Conservation (phyloP, 2,888 invertebrate species). For the Neocrepidodera transversa region DNA sequence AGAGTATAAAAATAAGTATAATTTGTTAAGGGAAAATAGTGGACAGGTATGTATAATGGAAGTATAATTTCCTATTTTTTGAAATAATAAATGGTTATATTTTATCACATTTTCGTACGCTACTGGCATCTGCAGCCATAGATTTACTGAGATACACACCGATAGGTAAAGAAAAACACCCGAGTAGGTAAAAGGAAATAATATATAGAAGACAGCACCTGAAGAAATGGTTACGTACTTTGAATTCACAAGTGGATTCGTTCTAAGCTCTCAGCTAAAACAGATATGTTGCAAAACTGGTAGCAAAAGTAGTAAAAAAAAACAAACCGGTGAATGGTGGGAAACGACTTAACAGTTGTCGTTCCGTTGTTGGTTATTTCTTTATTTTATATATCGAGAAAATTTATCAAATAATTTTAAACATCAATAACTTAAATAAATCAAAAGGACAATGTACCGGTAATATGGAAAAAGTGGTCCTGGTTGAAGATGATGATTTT, state of each 20-base stretch:
- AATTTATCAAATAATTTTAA: no score
- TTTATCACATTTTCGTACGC: not conserved
- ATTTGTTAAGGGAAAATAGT: no score
- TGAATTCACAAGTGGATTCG: constrained; percentile 26
- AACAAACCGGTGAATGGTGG: constrained; percentile 5
- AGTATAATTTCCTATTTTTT: not conserved
- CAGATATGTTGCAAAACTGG: constrained; percentile 15
- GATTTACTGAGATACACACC: constrained; percentile 33
- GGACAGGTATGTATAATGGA: no score
- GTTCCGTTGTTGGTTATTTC: no score
- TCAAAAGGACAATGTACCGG: no score
- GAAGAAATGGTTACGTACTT: constrained; percentile 28
- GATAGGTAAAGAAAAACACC: constrained; percentile 32
- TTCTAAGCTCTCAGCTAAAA: not conserved
- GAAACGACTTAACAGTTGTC: constrained; percentile 17
- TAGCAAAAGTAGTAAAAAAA: constrained; percentile 9
- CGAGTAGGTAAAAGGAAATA: constrained; percentile 36
- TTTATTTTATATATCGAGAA: no score
- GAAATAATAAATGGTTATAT: not conserved
- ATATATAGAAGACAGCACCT: constrained; percentile 35
- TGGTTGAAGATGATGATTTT: no score
- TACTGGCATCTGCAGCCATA: constrained; percentile 13
- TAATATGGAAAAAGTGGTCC: no score
- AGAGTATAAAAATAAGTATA: no score
- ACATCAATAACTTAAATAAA: no score